phyloP scores from a whole-genome alignment of 2,113 vertebrate species.

The Odobenus rosmarus region DNA sequence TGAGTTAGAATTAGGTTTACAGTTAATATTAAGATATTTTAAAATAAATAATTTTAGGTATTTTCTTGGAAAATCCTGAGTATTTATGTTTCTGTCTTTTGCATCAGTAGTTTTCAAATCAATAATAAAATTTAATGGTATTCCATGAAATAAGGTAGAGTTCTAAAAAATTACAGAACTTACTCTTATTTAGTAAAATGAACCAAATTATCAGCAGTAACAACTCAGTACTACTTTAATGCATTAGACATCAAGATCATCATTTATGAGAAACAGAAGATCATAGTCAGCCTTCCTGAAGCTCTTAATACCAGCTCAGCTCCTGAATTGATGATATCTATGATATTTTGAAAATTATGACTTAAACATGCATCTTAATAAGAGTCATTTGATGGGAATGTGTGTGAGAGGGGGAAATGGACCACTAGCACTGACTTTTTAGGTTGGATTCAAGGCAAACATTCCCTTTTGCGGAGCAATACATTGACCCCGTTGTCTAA shows the following conservation, averaged over 20 bases:
- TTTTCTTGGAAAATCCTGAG: neutral
- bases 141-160: neutral
- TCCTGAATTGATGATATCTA: neutral
- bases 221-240: neutral
- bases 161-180: neutral
- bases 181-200: neutral
- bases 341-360: neutral
- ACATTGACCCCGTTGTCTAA: neutral
- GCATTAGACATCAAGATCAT: neutral
- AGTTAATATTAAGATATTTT: neutral
- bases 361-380: neutral
- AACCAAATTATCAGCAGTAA: neutral
- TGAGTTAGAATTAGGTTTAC: neutral
- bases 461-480: neutral
- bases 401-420: neutral
- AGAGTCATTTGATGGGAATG: neutral
- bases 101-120: neutral
- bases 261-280: neutral
- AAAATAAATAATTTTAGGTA: neutral
- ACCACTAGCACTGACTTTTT: neutral
- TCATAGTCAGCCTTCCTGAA: neutral
- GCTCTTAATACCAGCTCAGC: neutral
- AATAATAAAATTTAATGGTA: neutral
- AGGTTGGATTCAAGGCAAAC: neutral
- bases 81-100: neutral